Conservation (phyloP, 2,888 invertebrate species). For the Polydrusus cervinus region DNA sequence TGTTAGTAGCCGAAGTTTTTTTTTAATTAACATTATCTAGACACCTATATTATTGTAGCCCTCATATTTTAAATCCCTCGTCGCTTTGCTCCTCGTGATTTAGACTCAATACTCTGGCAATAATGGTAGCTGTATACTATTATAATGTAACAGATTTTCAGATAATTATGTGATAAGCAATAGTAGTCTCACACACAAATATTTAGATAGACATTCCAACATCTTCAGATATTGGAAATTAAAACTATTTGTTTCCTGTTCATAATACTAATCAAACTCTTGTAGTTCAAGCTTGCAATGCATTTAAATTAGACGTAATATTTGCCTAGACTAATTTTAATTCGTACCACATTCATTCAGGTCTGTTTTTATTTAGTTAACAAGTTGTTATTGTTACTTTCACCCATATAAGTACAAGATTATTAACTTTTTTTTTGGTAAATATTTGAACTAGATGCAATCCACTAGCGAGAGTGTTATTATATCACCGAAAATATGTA, state of each 20-base stretch:
- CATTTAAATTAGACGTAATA: constrained; percentile 14
- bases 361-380: constrained; percentile 1
- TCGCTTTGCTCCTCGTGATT: no score
- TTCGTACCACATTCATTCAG: not conserved
- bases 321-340: not conserved
- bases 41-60: no score
- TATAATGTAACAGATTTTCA: no score
- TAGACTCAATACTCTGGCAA: no score
- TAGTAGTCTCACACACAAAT: no score
- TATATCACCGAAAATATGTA: constrained; percentile 9
- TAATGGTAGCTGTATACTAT: no score
- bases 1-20: no score
- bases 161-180: no score
- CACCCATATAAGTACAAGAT: constrained; percentile 25
- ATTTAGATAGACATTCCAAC: no score
- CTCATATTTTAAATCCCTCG: no score
- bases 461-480: constrained; percentile 18
- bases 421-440: constrained; percentile 17
- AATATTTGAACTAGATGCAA: constrained; percentile 30
- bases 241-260: not conserved
- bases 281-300: not conserved
- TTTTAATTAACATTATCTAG: no score
- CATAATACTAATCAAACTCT: not conserved
- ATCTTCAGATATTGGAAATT: not conserved
- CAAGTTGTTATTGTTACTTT: constrained; percentile 24